Percentiles rank a stretch among this genome's conserved stretches.
Conservation (phyloP, 2,888 invertebrate species). For the Ophion ellenae region DNA sequence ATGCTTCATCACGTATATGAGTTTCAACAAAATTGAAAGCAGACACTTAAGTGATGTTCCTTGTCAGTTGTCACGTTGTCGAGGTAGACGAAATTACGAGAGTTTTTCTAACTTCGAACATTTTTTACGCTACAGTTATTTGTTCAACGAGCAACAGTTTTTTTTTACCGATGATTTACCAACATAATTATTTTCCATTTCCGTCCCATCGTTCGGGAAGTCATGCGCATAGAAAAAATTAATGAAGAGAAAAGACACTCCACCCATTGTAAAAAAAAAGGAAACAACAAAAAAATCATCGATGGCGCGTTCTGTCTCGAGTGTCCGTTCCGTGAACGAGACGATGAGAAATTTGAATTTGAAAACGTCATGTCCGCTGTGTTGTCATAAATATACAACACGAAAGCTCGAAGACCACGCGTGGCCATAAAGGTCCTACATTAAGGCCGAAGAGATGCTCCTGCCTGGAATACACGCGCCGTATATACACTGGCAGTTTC, state of each 20-base stretch:
- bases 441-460: slow-evolving; percentile 44
- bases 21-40: too few relatives aligned
- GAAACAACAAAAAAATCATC: background rate
- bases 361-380: slow-evolving; percentile 23
- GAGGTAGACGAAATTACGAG: background rate
- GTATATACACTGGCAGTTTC: slow-evolving; percentile 34
- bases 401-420: slow-evolving; percentile 28
- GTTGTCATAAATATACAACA: slow-evolving; percentile 5
- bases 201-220: too few relatives aligned
- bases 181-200: too few relatives aligned
- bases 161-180: too few relatives aligned
- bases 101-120: background rate
- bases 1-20: too few relatives aligned
- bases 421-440: slow-evolving; percentile 33
- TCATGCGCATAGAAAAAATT: too few relatives aligned
- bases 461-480: slow-evolving; percentile 47
- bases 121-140: background rate
- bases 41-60: too few relatives aligned
- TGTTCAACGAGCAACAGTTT: background rate
- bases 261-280: too few relatives aligned
- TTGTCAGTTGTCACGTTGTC: background rate
- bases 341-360: slow-evolving; percentile 31
- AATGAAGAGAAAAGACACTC: too few relatives aligned
- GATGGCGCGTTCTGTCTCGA: background rate
- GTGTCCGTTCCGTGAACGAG: background rate